Evolutionary conservation across 2,797 vertebrate species (phyloP), one percentile per base, ranked within the genome.

Genomic region (Chrosomus eos): DNA sequence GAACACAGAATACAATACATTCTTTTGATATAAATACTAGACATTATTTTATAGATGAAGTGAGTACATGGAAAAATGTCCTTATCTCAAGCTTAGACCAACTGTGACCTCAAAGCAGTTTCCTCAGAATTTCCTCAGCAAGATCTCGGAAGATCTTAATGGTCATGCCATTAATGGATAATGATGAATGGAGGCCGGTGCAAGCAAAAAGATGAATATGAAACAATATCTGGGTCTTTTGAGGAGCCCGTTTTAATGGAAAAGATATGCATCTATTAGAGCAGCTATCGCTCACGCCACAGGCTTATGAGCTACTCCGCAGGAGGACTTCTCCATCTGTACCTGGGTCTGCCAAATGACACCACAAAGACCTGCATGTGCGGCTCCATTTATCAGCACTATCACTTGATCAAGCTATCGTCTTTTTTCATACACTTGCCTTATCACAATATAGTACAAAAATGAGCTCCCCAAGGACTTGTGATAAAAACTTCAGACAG

Each of bases 311-410:
- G 89, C 64, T 86, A 88, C 91, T 87, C 92, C 90, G 91, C 86
- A 89, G 82, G 91, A 84, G 90, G 88, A 90, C 89, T 90, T 91
- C 92, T 93, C 94, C 93, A 94, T 95, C 93, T 94, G 94, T 90
- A 94, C 85, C 79, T 8, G 5, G 88, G 87, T 89, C 90, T 85
- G 55, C 62, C 90, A 86, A 83, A 51, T 73, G 78, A 80, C 88
- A 87, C 85, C 91, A 85, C 77, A 85, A 85, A 64, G 64, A 51
- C n/a, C 76, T 31, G 48, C 16, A 4, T 81, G 66, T 67, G 74
- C 36, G 7, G 11, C 60, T 48, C 10, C 11, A 79, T 80, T 85
- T 45, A 85, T 81, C 79, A 84, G 68, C 33, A 45, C 68, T 70
- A 81, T 81, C 77, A 58, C 0, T 26, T 23, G 45, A 80, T 78